phyloP scores from a whole-genome alignment of 2,113 vertebrate genomes.

The Rhinichthys klamathensis region DNA sequence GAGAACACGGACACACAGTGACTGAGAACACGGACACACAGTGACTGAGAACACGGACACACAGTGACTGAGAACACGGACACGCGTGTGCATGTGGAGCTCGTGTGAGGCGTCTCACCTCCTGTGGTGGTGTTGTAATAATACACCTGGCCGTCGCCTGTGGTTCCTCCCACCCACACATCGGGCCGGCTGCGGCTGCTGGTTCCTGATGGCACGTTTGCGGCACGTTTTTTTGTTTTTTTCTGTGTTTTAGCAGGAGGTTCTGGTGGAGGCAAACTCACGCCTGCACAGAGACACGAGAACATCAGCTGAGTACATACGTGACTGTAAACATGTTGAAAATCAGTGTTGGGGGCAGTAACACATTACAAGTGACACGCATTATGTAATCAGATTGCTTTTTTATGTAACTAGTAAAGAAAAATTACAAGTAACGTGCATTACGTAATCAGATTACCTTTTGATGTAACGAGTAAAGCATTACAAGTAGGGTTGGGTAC shows the following conservation, averaged over 20 bases:
- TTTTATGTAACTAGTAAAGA: too few species aligned
- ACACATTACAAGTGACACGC: too few species aligned
- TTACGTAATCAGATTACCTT: too few species aligned
- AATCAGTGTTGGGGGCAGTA: too few species aligned
- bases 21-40: slow-evolving; percentile 60
- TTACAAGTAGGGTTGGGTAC: too few species aligned
- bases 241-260: slow-evolving; percentile 14
- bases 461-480: too few species aligned
- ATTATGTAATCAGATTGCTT: too few species aligned
- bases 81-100: neutral
- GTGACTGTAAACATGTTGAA: too few species aligned
- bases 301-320: neutral
- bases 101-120: slow-evolving; percentile 74
- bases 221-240: neutral
- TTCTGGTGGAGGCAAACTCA: neutral
- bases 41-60: slow-evolving; percentile 60
- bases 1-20: neutral
- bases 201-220: neutral
- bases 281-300: slow-evolving; percentile 28
- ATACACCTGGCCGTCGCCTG: slow-evolving; percentile 84
- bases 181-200: neutral
- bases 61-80: neutral
- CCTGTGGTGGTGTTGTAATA: slow-evolving; percentile 90
- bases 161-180: slow-evolving; percentile 83
- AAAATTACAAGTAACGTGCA: too few species aligned